These are phyloP conservation scores for Malurus elegans DNA, from an alignment of 2,113 vertebrate genomes.

Conservation along the genomic window DNA sequence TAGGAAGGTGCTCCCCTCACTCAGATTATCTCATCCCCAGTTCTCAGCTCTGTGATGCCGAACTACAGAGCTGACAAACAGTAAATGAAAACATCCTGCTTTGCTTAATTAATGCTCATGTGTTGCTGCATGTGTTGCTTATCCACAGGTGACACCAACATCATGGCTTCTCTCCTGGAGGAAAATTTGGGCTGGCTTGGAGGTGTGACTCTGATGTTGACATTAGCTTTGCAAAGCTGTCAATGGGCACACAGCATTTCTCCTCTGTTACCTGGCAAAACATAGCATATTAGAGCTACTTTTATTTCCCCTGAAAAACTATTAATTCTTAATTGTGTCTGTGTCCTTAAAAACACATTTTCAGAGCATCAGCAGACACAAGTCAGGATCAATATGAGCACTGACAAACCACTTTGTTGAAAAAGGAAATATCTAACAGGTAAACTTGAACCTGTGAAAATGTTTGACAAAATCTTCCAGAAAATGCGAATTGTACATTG, in stretches of 20 bases:
- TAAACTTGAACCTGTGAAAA: neutral
- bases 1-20: neutral
- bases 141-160: neutral
- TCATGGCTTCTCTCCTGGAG: neutral
- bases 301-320: neutral
- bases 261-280: neutral
- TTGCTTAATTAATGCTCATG: neutral
- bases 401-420: rapidly evolving
- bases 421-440: neutral
- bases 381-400: neutral
- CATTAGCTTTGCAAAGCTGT: neutral
- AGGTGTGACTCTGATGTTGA: neutral
- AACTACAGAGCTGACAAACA: neutral
- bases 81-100: neutral
- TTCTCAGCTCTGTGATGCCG: neutral
- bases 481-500: neutral
- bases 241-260: neutral
- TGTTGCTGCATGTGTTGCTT: neutral
- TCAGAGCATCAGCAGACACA: neutral
- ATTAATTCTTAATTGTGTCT: neutral
- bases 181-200: neutral
- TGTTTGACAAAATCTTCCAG: neutral
- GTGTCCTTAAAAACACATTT: neutral
- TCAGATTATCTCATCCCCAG: neutral
- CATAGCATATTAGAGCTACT: neutral